A percentile compares a stretch with the other conserved stretches of the same genome.
phyloP scores from a whole-genome alignment of 1,140 invertebrate species.

The Anoplolepis gracilipes region DNA sequence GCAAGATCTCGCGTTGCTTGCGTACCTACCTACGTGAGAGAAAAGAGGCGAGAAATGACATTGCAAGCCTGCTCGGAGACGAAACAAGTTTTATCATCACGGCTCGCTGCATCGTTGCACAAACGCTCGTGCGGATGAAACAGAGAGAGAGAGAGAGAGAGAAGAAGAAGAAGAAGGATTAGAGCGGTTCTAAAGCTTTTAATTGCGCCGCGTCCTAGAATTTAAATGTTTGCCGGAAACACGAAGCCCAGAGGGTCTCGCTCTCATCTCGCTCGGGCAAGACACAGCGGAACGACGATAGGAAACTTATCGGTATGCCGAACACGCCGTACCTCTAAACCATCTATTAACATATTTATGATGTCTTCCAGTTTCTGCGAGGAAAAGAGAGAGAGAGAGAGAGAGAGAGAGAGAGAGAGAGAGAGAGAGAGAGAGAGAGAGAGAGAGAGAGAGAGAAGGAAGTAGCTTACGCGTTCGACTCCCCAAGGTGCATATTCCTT shows the following conservation, averaged over 20 bases:
- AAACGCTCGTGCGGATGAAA: neutral
- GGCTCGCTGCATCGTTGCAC: constrained; percentile 31
- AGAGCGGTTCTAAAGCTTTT: constrained; percentile 29
- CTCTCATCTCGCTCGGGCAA: constrained; percentile 16
- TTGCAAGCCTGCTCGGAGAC: neutral
- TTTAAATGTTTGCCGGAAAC: constrained; percentile 43
- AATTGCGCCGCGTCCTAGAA: constrained; percentile 45
- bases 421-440: too few relatives aligned
- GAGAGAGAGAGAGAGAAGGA: neutral
- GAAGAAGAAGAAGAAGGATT: neutral
- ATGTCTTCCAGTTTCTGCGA: constrained; percentile 58
- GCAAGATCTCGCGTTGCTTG: constrained; percentile 3
- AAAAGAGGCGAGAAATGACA: neutral
- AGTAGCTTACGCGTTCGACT: constrained; percentile 15
- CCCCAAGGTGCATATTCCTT: constrained; percentile 26
- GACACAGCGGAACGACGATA: constrained; percentile 9
- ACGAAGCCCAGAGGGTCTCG: neutral
- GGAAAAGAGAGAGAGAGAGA: constrained; percentile 1
- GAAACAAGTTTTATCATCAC: constrained; percentile 32
- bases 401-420: neutral
- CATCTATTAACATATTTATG: constrained; percentile 75
- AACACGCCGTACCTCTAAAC: constrained; percentile 69
- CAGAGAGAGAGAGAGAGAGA: too few relatives aligned
- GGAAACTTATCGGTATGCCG: constrained; percentile 64
- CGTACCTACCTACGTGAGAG: too few relatives aligned